Conservation (phyloP, 2,113 vertebrate genomes). For the Semicossyphus pulcher region DNA sequence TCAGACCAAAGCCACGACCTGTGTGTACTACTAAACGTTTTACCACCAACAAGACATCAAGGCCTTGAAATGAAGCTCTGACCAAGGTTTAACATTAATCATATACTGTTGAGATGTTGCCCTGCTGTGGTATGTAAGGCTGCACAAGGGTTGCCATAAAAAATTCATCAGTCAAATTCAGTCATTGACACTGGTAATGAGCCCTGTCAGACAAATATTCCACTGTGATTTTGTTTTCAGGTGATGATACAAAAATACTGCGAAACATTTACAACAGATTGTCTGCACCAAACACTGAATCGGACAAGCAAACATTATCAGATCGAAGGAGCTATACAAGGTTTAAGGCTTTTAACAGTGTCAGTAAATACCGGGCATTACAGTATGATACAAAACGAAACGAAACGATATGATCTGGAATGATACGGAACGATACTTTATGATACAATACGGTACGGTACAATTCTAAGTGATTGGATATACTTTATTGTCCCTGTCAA, state of each 20-base stretch:
- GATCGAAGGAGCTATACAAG: not conserved
- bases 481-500: too few relatives aligned
- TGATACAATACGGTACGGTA: too few relatives aligned
- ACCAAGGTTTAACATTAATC: not conserved
- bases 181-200: not conserved
- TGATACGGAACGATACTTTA: too few relatives aligned
- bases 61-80: not conserved
- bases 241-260: too few relatives aligned
- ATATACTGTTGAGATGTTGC: not conserved
- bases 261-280: not conserved
- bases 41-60: not conserved
- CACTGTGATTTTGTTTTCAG: too few relatives aligned
- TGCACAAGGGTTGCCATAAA: not conserved
- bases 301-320: not conserved
- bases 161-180: too few relatives aligned
- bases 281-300: not conserved
- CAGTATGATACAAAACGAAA: too few relatives aligned
- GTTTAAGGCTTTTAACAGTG: not conserved
- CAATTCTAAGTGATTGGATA: too few relatives aligned
- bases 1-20: slow-evolving; percentile 10
- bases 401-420: too few relatives aligned
- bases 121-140: not conserved
- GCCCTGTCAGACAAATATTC: not conserved
- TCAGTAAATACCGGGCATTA: not conserved
- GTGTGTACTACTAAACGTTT: not conserved